Conservation (phyloP, 2,113 vertebrate species). For the Scartelaos histophorus region DNA sequence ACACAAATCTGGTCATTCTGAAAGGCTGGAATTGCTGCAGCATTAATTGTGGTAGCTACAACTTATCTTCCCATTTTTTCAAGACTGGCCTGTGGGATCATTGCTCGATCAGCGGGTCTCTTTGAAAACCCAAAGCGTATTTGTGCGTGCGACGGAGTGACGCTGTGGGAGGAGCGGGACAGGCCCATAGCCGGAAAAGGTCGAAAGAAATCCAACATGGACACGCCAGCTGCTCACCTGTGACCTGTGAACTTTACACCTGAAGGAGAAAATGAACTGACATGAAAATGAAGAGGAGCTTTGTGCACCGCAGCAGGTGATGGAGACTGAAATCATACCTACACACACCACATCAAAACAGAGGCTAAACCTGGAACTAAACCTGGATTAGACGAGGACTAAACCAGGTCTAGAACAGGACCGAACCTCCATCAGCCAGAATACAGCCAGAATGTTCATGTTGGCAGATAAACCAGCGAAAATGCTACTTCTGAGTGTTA, state of each 20-base stretch:
- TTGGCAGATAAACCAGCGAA: conserved; percentile 21
- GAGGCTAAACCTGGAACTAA: no score
- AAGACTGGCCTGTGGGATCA: conserved; percentile 90
- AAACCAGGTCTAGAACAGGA: not conserved
- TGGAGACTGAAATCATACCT: not conserved
- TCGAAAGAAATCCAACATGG: conserved; percentile 55
- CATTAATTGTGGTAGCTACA: no score
- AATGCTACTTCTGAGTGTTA: conserved; percentile 6
- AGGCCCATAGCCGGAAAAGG: conserved; percentile 77
- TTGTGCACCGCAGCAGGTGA: not conserved
- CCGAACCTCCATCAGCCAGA: not conserved
- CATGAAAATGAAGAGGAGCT: not conserved
- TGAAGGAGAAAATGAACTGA: not conserved
- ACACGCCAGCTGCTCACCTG: conserved; percentile 68
- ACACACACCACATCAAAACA: not conserved
- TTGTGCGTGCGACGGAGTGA: conserved; percentile 88
- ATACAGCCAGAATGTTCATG: not conserved
- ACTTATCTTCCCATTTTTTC: not conserved
- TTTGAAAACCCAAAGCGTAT: conserved; percentile 90
- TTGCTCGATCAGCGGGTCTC: conserved; percentile 86
- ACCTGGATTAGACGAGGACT: not conserved
- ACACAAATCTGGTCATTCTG: no score
- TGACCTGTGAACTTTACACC: conserved; percentile 49
- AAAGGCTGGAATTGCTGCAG: no score
- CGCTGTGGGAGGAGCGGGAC: conserved; percentile 90